Evolutionary conservation across 2,888 invertebrate genomes (phyloP).

Genomic region (Agrotis clavis): DNA sequence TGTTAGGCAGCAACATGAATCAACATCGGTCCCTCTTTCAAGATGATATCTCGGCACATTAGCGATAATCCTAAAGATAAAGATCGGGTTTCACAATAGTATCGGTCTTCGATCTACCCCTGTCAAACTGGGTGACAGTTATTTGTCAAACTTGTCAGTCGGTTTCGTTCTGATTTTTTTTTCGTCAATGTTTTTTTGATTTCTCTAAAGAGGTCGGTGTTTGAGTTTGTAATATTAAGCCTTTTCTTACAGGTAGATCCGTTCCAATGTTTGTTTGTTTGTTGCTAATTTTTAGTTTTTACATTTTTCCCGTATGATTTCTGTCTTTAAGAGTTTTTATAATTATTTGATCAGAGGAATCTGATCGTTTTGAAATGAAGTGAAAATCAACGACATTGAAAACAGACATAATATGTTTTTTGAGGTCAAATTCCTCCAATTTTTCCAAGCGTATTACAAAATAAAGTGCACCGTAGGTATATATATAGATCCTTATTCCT

Average conservation of each 20-base stretch:
- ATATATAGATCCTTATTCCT: neutral
- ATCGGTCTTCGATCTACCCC: slow-evolving; percentile 82
- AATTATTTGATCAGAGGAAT: neutral
- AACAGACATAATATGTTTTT: neutral
- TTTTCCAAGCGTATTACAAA: neutral
- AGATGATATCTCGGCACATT: slow-evolving; percentile 83
- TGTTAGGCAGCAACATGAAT: slow-evolving; percentile 26
- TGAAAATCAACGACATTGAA: neutral
- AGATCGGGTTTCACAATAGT: slow-evolving; percentile 71
- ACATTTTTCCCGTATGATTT: too few species aligned
- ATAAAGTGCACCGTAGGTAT: neutral
- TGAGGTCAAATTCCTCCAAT: neutral
- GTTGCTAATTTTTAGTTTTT: too few species aligned
- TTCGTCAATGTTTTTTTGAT: slow-evolving; percentile 9
- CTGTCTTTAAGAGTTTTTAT: too few species aligned
- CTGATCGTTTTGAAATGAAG: neutral
- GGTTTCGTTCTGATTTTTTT: slow-evolving; percentile 3
- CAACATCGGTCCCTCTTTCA: slow-evolving; percentile 47
- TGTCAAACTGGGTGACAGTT: slow-evolving; percentile 68
- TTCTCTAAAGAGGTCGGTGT: slow-evolving; percentile 12
- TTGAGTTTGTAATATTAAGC: neutral
- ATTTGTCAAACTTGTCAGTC: slow-evolving; percentile 77
- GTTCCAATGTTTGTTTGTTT: neutral
- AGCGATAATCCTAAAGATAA: slow-evolving; percentile 81
- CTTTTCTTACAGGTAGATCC: neutral